These are phyloP conservation scores for Crotalus tigris DNA, from an alignment of 2,113 vertebrate genomes.

Conservation along the genomic window DNA sequence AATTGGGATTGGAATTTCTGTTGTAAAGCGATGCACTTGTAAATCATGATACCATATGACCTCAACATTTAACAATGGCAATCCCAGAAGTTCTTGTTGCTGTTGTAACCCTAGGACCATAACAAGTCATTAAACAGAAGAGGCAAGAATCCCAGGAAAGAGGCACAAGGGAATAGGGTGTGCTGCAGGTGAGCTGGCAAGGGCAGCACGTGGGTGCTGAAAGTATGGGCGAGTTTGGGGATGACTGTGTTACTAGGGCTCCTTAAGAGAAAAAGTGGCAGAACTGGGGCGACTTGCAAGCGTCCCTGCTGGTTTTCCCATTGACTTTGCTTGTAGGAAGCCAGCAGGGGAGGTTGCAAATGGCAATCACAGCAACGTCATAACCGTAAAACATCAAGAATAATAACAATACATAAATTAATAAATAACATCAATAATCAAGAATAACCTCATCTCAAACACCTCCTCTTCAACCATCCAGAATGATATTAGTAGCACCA, in stretches of 20 bases:
- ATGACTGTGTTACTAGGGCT: not conserved
- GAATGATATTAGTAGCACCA: not conserved
- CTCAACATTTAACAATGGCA: not conserved
- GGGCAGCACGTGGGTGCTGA: not conserved
- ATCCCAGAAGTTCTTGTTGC: not conserved
- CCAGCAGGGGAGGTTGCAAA: not conserved
- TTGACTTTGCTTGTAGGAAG: not conserved
- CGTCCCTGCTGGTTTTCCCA: not conserved
- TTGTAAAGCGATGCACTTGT: not conserved
- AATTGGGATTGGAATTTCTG: not conserved
- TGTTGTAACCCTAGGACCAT: not conserved
- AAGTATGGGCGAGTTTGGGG: not conserved
- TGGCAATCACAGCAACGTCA: not conserved
- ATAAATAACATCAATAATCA: not conserved
- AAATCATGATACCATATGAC: not conserved
- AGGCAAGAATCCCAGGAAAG: not conserved
- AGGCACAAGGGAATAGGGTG: not conserved
- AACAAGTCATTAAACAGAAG: not conserved
- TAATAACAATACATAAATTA: not conserved
- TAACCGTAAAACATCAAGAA: not conserved
- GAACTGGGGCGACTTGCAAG: not conserved
- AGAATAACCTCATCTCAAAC: not conserved
- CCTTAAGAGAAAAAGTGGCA: not conserved
- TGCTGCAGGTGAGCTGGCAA: not conserved
- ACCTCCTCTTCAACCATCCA: not conserved